Evolutionary conservation across 2,113 vertebrate species (phyloP), one percentile per base, ranked within the genome.

Genomic region (Halichoeres trimaculatus): DNA sequence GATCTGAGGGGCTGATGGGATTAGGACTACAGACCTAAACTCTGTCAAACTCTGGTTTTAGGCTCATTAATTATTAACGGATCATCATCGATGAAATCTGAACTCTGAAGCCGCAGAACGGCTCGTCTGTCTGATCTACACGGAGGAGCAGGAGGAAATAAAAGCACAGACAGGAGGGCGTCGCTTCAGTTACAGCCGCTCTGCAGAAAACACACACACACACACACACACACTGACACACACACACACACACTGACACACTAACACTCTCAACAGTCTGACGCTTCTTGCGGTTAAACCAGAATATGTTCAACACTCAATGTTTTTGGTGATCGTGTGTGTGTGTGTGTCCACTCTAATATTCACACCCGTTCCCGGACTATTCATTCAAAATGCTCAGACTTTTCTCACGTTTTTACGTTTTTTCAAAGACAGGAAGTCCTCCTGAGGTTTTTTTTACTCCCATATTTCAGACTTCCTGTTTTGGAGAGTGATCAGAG

Each of bases 111-210:
- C 59, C 65, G 48, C 69, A 74, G 64, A 74, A 34, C 22, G 43
- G 70, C 53, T 64, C 30, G 23, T 61, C 60, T 58, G 58, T 35
- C 40, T 4, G 43, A 58, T 30, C 20, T 7, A 58, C 60, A 34
- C 34, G 68, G 53, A 72, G 69, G 48, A 4, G 22, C 34, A 47
- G 60, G 30, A 51, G 60, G 43, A 50, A 56, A 74, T 36, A 43
- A 6, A 55, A 85, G 70, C 60, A 75, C 55, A 81, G 83, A 78
- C 83, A 67, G 53, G 20, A 2, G 10, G 78, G 67, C 78, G 71
- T 70, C 59, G 8, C 24, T 30, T n/a, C 75, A 50, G 23, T 3
- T 13, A 66, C 54, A 78, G 41, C 62, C 35, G 3, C 47, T 19
- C 55, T 43, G 41, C 41, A 43, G 0, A 22, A 22, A 20, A 66